Conservation (phyloP, 2,888 invertebrate genomes). For the Xanthia togata region DNA sequence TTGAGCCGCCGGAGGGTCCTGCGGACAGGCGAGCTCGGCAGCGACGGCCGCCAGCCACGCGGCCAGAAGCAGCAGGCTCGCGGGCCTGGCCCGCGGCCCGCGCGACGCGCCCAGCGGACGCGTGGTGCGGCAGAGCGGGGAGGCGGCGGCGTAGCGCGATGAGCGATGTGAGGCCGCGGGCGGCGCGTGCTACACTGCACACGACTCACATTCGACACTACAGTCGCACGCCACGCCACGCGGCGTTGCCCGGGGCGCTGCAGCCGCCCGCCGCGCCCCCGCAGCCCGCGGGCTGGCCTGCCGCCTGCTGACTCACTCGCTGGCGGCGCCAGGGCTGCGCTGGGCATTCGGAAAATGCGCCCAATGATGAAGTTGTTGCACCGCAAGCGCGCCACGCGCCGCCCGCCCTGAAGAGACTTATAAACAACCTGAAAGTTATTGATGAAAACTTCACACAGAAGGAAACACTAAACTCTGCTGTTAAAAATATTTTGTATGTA, state of each 20-base stretch:
- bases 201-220: constrained; percentile 78
- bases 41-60: constrained; percentile 87
- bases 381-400: constrained; percentile 22
- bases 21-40: constrained; percentile 84
- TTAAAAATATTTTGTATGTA: neutral
- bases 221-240: constrained; percentile 67
- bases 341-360: constrained; percentile 53
- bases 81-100: constrained; percentile 91
- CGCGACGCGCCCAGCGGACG: constrained; percentile 90
- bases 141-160: constrained; percentile 88
- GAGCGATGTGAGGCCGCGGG: constrained; percentile 88
- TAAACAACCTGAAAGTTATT: constrained; percentile 5
- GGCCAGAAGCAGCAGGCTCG: constrained; percentile 90
- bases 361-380: constrained; percentile 49
- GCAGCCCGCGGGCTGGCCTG: constrained; percentile 69
- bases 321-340: constrained; percentile 61
- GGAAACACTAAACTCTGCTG: neutral
- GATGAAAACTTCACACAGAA: constrained; percentile 9
- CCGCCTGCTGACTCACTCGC: constrained; percentile 66
- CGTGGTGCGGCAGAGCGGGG: constrained; percentile 90
- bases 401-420: constrained; percentile 52
- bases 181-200: constrained; percentile 89
- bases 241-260: constrained; percentile 68
- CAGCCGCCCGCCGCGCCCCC: constrained; percentile 69
- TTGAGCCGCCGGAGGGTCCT: constrained; percentile 79